phyloP scores from a whole-genome alignment of 1,140 invertebrate species.

The Drepana arcuata region DNA sequence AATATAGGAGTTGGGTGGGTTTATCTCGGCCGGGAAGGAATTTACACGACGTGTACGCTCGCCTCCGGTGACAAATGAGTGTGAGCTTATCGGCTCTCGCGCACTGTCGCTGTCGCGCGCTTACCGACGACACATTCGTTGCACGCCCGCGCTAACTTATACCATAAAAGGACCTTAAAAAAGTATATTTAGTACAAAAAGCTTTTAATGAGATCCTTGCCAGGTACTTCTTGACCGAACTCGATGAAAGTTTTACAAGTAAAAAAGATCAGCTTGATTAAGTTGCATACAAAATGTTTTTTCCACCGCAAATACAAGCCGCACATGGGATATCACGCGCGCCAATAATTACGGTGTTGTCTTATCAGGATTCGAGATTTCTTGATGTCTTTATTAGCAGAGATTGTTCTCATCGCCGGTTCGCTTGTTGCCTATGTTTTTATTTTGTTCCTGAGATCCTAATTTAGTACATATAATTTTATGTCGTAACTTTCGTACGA shows the following conservation, averaged over 20 bases:
- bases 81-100: slow-evolving; percentile 41
- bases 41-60: slow-evolving; percentile 51
- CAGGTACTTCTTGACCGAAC: too few species aligned
- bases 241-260: slow-evolving; percentile 12
- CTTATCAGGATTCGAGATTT: slow-evolving; percentile 31
- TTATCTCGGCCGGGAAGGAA: slow-evolving; percentile 51
- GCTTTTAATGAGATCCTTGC: slow-evolving; percentile 25
- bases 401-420: slow-evolving; percentile 23
- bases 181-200: slow-evolving; percentile 1
- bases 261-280: slow-evolving; percentile 13
- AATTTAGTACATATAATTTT: too few species aligned
- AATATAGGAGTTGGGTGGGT: slow-evolving; percentile 39
- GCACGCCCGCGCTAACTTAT: slow-evolving; percentile 4
- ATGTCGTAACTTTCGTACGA: too few species aligned
- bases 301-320: slow-evolving; percentile 18
- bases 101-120: slow-evolving; percentile 30
- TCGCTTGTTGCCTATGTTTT: too few species aligned
- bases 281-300: slow-evolving; percentile 15
- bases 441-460: too few species aligned
- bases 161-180: slow-evolving; percentile 10
- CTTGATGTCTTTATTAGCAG: slow-evolving; percentile 32
- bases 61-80: slow-evolving; percentile 59
- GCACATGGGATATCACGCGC: slow-evolving; percentile 17
- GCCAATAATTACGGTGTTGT: slow-evolving; percentile 27
- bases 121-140: slow-evolving; percentile 22